These are phyloP conservation scores for Arremon brunneinucha DNA, from an alignment of 2,797 vertebrate genomes.

Conservation along the genomic window DNA sequence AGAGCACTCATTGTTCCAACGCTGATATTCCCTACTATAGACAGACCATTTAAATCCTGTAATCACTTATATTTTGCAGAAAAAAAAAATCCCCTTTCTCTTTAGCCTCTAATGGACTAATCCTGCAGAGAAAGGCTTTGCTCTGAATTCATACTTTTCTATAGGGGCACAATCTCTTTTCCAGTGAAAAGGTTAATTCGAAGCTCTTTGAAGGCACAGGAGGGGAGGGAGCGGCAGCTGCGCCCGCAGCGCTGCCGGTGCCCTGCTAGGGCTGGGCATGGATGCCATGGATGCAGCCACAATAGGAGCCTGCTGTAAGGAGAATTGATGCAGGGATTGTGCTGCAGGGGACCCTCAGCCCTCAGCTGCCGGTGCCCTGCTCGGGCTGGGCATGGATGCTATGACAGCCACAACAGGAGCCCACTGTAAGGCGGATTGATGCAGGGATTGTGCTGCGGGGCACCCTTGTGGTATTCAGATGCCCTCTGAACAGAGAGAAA, in stretches of 20 bases:
- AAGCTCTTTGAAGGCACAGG: neutral
- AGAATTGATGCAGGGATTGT: slow-evolving; percentile 35
- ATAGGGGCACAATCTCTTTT: slow-evolving; percentile 18
- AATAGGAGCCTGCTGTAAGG: neutral
- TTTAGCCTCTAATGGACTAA: slow-evolving; percentile 26
- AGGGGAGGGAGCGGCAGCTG: slow-evolving; percentile 34
- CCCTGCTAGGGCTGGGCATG: neutral
- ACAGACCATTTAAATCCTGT: neutral
- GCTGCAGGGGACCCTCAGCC: neutral
- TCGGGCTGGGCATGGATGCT: too few species aligned
- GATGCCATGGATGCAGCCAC: neutral
- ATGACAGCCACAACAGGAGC: too few species aligned
- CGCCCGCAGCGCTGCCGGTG: neutral
- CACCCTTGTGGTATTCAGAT: too few species aligned
- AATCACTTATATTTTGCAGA: slow-evolving; percentile 46
- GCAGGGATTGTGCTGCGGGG: too few species aligned
- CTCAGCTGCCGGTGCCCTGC: neutral
- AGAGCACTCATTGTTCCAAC: neutral
- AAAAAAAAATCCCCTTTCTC: slow-evolving; percentile 13
- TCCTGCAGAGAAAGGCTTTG: slow-evolving; percentile 42
- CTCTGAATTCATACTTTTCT: slow-evolving; percentile 54
- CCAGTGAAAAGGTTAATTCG: slow-evolving; percentile 46
- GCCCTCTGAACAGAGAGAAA: too few species aligned
- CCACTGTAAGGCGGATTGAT: too few species aligned
- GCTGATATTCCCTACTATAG: neutral